A percentile compares a stretch with the other conserved stretches of the same genome.
phyloP scores from a whole-genome alignment of 2,113 vertebrate genomes.

The Esox niger region DNA sequence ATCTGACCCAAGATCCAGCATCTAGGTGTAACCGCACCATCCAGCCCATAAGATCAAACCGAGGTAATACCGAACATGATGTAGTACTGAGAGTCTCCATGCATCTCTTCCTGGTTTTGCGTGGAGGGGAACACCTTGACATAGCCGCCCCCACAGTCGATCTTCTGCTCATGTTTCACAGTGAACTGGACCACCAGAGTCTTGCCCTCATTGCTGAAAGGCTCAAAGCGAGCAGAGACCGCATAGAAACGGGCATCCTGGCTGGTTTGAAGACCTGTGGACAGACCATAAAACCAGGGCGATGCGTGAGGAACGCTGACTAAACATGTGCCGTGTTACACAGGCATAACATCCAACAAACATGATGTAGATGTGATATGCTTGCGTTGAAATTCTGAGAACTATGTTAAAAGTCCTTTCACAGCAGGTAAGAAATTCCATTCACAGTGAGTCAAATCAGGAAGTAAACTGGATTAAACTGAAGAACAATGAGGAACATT shows the following conservation, averaged over 20 bases:
- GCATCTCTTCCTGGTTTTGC: slow-evolving; percentile 69
- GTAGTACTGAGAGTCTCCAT: slow-evolving; percentile 70
- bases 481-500: no score
- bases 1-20: no score
- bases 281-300: background rate
- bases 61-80: slow-evolving; percentile 61
- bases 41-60: background rate
- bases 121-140: slow-evolving; percentile 73
- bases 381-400: no score
- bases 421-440: no score
- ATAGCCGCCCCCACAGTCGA: slow-evolving; percentile 78
- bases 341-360: background rate
- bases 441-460: no score
- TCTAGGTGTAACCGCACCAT: no score
- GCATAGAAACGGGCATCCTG: slow-evolving; percentile 76
- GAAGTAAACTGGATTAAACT: no score
- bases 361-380: no score
- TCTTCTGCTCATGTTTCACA: slow-evolving; percentile 79
- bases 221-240: slow-evolving; percentile 70
- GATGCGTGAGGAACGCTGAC: no score
- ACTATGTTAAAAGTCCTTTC: no score
- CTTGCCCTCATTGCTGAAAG: slow-evolving; percentile 74
- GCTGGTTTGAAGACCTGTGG: slow-evolving; percentile 73
- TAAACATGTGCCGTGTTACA: background rate
- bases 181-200: slow-evolving; percentile 74